Base-by-base conservation (phyloP, 2,113 vertebrate genomes). In the Mastomys natalensis region DNA sequence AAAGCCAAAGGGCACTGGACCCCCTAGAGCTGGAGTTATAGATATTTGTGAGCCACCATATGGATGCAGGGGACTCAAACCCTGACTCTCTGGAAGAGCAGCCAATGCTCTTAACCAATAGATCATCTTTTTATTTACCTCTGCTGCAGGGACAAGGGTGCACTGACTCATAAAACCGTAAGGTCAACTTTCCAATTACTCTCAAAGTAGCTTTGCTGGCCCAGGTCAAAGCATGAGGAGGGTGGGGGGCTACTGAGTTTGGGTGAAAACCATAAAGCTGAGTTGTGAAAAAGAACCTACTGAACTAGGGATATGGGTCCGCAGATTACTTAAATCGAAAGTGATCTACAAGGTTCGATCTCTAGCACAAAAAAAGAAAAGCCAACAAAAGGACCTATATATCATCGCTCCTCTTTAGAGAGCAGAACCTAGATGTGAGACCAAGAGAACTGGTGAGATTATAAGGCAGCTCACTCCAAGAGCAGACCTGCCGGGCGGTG, bases 361-460 rank as follows among this genome's bases (percentile, higher is more conserved):
- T 37, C 45, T 48, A 51, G 43, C 64, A 66, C 48, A 81, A 31
- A 9, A 64, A 24, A 85, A 64, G 3, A 7, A 26, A 51, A 51
- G 8, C 40, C 16, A 70, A 22, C 15, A 37, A 37, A n/a, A 70
- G 88, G 29, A 73, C 12, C 77, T 40, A 19, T n/a, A 11, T 66
- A 31, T 62, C 81, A 84, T 48, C n/a, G 60, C 48, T 72, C 87
- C 70, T 90, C 86, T 87, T 89, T 40, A 87, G 73, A 80, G 64
- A 87, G 15, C 48, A 64, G 86, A 34, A 76, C 89, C 60, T 13
- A 85, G 88, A 94, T 84, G 43, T 37, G 64, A 91, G 77, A 74
- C 40, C 0, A 55, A 66, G 21, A 22, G 43, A 24, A 68, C 10
- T 5, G 58, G 84, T 17, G 73, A 74, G 19, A 15, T 29, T 77